Evolutionary conservation across 2,888 invertebrate genomes (phyloP), one percentile per base, ranked within the genome.

Genomic region (Gnatocerus cornutus): DNA sequence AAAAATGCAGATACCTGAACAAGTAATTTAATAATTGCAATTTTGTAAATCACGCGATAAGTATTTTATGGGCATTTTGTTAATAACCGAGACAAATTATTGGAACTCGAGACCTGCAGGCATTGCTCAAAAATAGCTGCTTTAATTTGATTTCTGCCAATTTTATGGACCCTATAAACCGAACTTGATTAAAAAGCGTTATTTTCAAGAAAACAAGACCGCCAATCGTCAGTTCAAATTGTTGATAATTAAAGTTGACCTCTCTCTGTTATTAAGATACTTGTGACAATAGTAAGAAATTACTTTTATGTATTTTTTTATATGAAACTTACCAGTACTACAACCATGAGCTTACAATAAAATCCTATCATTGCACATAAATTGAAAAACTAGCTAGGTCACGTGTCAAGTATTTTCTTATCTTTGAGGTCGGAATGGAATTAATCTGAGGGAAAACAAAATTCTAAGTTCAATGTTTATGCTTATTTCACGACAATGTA

Each of bases 341-440:
- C 37, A 4, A 41, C 30, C 12, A 48, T 33, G 14, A 62, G 46
- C 37, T 37, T 48, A 62, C 62, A 62, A 37, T 48, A 62, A 48
- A 62, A 50, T 37, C 62, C 62, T 13, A 62, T 62, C 62, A 62
- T 62, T 45, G 59, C 59, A 59, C 62, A 61, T 53, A 9, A 27
- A 50, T 33, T 21, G 13, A 43, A 63, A 13, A 53, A 62, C 43
- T 53, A 52, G 29, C 29, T 16, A 13, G 41, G 62, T 41, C 62
- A 62, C 52, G 52, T 48, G 50, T 50, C 37, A 41, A 48, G 48
- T 14, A 61, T 21, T 62, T 33, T 50, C 62, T 62, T 62, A 62
- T 62, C 62, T 50, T 9, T 52, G 39, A 41, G 50, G 52, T 39
- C 52, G 41, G 41, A 62, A 41, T 62, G 12, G 48, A 50, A 37